Percentiles rank a stretch among this genome's conserved stretches.
Evolutionary conservation across 2,797 vertebrate species (phyloP).

Genomic region (Chaenodraco wilsoni): DNA sequence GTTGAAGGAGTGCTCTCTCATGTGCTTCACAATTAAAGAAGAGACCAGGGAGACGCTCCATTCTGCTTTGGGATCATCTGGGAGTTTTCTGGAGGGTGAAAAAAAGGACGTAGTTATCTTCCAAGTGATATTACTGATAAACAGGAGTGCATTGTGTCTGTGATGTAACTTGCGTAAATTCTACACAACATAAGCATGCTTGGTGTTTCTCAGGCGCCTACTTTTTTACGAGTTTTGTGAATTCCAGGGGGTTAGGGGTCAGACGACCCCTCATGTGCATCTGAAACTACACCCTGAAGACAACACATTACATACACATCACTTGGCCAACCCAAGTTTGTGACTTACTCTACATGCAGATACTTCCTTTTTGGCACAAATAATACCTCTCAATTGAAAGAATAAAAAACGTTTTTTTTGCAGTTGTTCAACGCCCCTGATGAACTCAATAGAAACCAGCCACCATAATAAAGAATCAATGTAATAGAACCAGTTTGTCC

Average conservation of each 20-base stretch:
- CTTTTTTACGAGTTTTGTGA: slow-evolving; percentile 34
- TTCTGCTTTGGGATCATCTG: slow-evolving; percentile 88
- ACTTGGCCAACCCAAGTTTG: slow-evolving; percentile 31
- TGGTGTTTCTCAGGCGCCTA: slow-evolving; percentile 5
- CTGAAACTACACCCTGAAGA: slow-evolving; percentile 66
- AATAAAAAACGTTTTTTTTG: slow-evolving; percentile 9
- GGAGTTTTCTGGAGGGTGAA: slow-evolving; percentile 86
- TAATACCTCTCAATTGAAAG: slow-evolving; percentile 68
- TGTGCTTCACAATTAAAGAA: slow-evolving; percentile 81
- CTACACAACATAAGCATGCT: background rate
- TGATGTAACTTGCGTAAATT: slow-evolving; percentile 1
- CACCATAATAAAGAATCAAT: background rate
- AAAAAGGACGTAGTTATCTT: slow-evolving; percentile 31
- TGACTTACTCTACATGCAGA: slow-evolving; percentile 39
- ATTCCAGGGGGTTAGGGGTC: slow-evolving; percentile 58
- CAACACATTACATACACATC: slow-evolving; percentile 47
- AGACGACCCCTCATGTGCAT: slow-evolving; percentile 61
- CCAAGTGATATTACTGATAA: background rate
- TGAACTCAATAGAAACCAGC: slow-evolving; percentile 25
- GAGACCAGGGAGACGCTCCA: slow-evolving; percentile 88
- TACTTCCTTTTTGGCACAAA: slow-evolving; percentile 16
- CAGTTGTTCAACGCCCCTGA: slow-evolving; percentile 7
- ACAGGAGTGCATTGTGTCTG: background rate
- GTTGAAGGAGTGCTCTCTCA: slow-evolving; percentile 83
- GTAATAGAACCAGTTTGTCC: no score